Percentiles rank a stretch among this genome's conserved stretches.
Conservation (phyloP, 2,797 vertebrate species). For the Xiphorhynchus erythropygius region DNA sequence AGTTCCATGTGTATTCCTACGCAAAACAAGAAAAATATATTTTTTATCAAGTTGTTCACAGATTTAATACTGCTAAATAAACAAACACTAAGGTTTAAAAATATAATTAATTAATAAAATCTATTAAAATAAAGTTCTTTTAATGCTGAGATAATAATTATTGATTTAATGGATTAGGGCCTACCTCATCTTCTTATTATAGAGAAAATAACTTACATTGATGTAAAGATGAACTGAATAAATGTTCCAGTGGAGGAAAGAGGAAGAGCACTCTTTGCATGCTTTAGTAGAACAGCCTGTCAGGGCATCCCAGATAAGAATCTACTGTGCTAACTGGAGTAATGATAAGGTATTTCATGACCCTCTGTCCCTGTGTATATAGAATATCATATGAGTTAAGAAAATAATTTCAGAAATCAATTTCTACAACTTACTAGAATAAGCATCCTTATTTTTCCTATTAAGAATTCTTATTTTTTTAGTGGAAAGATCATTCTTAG, state of each 20-base stretch:
- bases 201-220: background rate
- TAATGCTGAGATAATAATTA: background rate
- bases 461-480: background rate
- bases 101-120: background rate
- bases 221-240: background rate
- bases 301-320: background rate
- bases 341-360: background rate
- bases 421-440: background rate
- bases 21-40: background rate
- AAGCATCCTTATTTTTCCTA: background rate
- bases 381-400: background rate
- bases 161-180: background rate
- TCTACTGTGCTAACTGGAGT: background rate
- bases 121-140: background rate
- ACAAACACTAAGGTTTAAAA: background rate
- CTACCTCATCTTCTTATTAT: background rate
- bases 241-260: background rate
- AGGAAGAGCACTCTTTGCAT: background rate
- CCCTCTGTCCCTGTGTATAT: rapidly evolving
- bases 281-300: background rate
- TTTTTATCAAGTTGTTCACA: background rate
- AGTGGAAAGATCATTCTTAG: background rate
- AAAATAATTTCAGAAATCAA: background rate
- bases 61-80: background rate
- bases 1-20: background rate